Percentiles rank a stretch among this genome's conserved stretches.
Conservation (phyloP, 2,797 vertebrate species). For the Sebastes umbrosus region DNA sequence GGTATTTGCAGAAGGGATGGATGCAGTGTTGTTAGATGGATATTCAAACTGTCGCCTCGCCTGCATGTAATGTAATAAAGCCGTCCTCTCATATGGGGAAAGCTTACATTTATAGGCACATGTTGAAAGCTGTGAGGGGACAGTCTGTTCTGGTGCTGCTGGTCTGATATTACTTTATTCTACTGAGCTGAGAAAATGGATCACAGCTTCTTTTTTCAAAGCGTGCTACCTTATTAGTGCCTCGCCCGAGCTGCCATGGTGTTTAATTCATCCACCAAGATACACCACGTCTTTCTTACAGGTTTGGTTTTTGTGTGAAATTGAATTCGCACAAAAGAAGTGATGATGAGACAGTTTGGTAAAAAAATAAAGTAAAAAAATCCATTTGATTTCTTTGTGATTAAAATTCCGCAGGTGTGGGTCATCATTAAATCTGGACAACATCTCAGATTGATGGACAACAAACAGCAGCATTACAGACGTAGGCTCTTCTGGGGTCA, state of each 20-base stretch:
- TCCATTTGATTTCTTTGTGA: background rate
- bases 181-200: background rate
- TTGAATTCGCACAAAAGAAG: background rate
- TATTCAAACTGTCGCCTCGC: background rate
- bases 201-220: background rate
- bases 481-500: background rate
- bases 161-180: slow-evolving; percentile 14
- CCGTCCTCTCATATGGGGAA: background rate
- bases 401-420: background rate
- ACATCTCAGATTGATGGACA: background rate
- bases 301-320: slow-evolving; percentile 12
- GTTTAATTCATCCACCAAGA: slow-evolving; percentile 8
- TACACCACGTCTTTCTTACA: background rate
- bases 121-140: slow-evolving; percentile 8
- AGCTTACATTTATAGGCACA: background rate
- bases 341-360: background rate
- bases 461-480: background rate
- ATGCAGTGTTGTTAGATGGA: background rate
- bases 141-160: background rate
- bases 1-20: background rate
- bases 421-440: background rate
- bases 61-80: slow-evolving; percentile 20
- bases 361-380: background rate
- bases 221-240: background rate
- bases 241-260: background rate